These are phyloP conservation scores for Paedocypris sp. DNA, from an alignment of 2,113 vertebrate genomes.

Conservation along the genomic window DNA sequence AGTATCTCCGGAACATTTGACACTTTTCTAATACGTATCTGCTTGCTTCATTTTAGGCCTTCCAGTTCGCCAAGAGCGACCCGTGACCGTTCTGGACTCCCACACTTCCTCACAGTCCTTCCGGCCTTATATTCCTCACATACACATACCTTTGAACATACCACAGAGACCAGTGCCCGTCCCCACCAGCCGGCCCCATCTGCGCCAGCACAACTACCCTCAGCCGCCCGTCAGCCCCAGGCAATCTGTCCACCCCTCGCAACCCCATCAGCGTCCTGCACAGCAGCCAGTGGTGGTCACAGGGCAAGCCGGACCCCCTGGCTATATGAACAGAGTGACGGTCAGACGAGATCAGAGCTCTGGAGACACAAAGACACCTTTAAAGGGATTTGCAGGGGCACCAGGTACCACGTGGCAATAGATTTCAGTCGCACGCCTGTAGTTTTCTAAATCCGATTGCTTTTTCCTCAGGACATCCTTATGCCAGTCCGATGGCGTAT, in stretches of 20 bases:
- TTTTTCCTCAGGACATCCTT: conserved; percentile 44
- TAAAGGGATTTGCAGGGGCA: conserved; percentile 78
- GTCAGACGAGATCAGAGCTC: conserved; percentile 53
- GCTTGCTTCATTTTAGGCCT: conserved; percentile 33
- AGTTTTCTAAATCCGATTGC: not conserved
- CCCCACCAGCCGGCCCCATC: not conserved
- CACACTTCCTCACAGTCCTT: conserved; percentile 30
- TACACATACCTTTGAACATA: conserved; percentile 55
- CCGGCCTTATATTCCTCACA: conserved; percentile 38
- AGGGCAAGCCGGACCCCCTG: conserved; percentile 85
- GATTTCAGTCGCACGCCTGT: not conserved
- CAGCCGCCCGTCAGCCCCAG: conserved; percentile 41
- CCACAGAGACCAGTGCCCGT: conserved; percentile 28
- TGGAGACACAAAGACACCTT: conserved; percentile 52
- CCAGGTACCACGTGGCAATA: conserved; percentile 64
- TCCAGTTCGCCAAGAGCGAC: conserved; percentile 41
- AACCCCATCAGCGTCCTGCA: not conserved
- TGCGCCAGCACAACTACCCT: conserved; percentile 26
- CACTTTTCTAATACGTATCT: not conserved
- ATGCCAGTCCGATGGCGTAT: conserved; percentile 41
- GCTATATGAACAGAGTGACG: conserved; percentile 59
- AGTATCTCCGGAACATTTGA: not conserved
- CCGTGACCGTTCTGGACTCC: conserved; percentile 32
- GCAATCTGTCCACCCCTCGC: not conserved
- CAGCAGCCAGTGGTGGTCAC: conserved; percentile 63